Percentiles rank a stretch among this genome's conserved stretches.
phyloP scores from a whole-genome alignment of 1,140 invertebrate species.

The Ditylenchus dipsaci region DNA sequence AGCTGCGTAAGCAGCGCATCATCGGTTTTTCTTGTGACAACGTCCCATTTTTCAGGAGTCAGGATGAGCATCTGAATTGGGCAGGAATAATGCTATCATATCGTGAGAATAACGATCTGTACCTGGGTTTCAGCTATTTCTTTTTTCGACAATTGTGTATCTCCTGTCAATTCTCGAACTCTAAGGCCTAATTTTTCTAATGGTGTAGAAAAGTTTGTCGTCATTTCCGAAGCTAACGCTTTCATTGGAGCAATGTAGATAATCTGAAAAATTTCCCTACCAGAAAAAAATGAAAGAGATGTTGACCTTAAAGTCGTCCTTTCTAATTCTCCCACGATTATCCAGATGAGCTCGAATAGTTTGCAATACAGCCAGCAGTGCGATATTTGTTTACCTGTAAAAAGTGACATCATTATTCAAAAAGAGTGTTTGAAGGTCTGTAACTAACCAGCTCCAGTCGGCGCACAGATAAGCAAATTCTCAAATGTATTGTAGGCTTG shows the following conservation, averaged over 20 bases:
- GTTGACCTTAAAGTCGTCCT: constrained; percentile 71
- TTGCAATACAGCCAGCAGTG: constrained; percentile 83
- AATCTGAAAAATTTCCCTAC: constrained; percentile 66
- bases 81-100: background rate
- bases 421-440: too few species aligned
- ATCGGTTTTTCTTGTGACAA: constrained; percentile 87
- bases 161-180: constrained; percentile 90
- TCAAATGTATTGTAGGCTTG: constrained; percentile 92
- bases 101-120: constrained; percentile 19
- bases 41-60: constrained; percentile 99
- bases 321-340: constrained; percentile 68
- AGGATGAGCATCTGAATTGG: constrained; percentile 78
- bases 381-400: constrained; percentile 82
- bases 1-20: constrained; percentile 73
- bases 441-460: constrained; percentile 78
- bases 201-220: constrained; percentile 80
- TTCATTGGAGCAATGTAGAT: constrained; percentile 99
- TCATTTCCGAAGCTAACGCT: constrained; percentile 96
- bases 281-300: constrained; percentile 8
- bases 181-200: constrained; percentile 72
- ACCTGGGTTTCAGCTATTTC: constrained; percentile 89
- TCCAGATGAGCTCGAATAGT: constrained; percentile 75
- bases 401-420: constrained; percentile 8
- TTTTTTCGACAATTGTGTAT: constrained; percentile 90
- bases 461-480: constrained; percentile 90